These are phyloP conservation scores for Phocides pigmalion DNA, from an alignment of 1,140 invertebrate genomes.

Conservation along the genomic window DNA sequence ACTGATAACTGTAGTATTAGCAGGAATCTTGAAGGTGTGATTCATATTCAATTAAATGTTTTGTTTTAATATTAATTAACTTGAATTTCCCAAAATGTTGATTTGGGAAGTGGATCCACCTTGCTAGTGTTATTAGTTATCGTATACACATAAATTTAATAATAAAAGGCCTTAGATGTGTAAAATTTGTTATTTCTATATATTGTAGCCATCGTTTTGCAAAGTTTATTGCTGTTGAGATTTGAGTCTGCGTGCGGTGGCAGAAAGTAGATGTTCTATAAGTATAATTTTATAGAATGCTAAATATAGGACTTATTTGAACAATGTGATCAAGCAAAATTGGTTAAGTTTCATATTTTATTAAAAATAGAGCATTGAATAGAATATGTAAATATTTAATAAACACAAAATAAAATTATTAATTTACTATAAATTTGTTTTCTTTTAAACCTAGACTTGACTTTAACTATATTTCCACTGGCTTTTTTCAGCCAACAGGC, in stretches of 20 bases:
- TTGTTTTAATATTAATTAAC: not conserved
- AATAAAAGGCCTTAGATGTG: slow-evolving; percentile 56
- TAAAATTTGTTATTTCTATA: slow-evolving; percentile 54
- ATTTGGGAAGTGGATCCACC: slow-evolving; percentile 1
- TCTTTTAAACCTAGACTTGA: slow-evolving; percentile 12
- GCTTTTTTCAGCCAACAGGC: no score
- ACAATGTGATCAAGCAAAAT: slow-evolving; percentile 73
- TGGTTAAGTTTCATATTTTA: slow-evolving; percentile 81
- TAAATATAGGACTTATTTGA: slow-evolving; percentile 61
- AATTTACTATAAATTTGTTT: slow-evolving; percentile 71
- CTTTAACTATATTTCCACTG: no score
- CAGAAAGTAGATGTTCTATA: slow-evolving; percentile 37
- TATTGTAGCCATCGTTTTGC: slow-evolving; percentile 47
- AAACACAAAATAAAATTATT: slow-evolving; percentile 80
- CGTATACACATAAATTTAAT: not conserved
- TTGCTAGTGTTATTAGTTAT: slow-evolving; percentile 21
- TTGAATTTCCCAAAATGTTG: not conserved
- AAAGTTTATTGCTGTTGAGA: slow-evolving; percentile 61
- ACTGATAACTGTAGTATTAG: slow-evolving; percentile 19
- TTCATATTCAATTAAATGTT: not conserved
- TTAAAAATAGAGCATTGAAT: slow-evolving; percentile 67
- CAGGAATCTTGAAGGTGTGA: not conserved
- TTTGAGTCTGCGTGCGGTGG: slow-evolving; percentile 3
- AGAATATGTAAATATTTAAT: slow-evolving; percentile 80
- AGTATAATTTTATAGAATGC: slow-evolving; percentile 43